Evolutionary conservation across 1,140 invertebrate genomes (phyloP).

Genomic region (Lutraria rhynchaena): DNA sequence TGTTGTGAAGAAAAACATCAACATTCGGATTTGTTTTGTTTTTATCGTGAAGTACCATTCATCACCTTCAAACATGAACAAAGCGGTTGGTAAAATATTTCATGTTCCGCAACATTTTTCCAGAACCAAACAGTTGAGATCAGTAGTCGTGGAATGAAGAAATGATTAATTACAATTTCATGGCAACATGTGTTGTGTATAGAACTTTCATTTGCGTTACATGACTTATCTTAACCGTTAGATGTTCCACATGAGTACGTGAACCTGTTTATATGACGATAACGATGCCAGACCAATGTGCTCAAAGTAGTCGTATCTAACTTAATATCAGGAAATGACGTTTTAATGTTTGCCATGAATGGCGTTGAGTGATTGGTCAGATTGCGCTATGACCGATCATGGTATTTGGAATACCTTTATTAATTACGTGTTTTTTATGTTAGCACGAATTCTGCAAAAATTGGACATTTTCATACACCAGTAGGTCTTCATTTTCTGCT

Average conservation of each 20-base stretch:
- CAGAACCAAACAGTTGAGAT: neutral
- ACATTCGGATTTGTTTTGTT: neutral
- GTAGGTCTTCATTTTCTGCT: neutral
- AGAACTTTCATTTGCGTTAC: neutral
- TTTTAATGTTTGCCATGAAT: constrained; percentile 1
- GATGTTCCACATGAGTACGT: constrained; percentile 19
- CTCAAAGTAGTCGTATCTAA: constrained; percentile 2
- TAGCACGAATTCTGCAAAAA: neutral
- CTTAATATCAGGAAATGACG: constrained; percentile 8
- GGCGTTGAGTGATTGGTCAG: neutral
- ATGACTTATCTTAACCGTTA: constrained; percentile 12
- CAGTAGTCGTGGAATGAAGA: neutral
- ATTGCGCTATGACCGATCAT: too few relatives aligned
- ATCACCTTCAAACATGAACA: neutral
- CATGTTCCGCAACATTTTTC: neutral
- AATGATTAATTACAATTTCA: constrained; percentile 26
- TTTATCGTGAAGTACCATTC: neutral
- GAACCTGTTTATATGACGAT: constrained; percentile 17
- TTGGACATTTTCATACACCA: neutral
- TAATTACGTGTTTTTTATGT: too few relatives aligned
- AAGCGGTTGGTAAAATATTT: neutral
- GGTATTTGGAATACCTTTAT: too few relatives aligned
- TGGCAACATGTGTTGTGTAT: neutral
- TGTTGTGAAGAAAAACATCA: too few relatives aligned
- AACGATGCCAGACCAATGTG: neutral